phyloP scores from a whole-genome alignment of 2,113 vertebrate species.

The Oxyura jamaicensis region DNA sequence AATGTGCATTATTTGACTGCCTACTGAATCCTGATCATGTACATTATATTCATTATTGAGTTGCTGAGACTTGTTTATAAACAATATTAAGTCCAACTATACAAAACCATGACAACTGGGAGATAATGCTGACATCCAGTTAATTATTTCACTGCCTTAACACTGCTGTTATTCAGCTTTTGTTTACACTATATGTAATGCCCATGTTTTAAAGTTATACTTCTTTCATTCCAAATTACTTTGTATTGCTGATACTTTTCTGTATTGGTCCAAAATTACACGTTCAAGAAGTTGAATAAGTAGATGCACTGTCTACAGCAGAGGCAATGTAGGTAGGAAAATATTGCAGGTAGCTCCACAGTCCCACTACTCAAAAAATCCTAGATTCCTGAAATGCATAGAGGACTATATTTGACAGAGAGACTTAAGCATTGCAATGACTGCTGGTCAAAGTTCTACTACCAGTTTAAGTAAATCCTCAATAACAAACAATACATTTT shows the following conservation, averaged over 20 bases:
- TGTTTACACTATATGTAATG: neutral
- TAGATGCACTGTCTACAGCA: neutral
- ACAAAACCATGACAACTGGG: neutral
- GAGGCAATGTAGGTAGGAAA: neutral
- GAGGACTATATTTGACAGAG: neutral
- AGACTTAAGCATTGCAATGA: neutral
- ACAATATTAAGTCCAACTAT: neutral
- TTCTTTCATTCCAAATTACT: neutral
- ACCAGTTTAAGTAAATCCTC: neutral
- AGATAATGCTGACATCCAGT: neutral
- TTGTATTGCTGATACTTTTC: neutral
- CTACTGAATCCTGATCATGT: neutral
- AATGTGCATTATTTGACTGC: neutral
- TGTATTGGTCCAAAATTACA: neutral
- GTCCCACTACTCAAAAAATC: neutral
- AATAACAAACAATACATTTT: neutral
- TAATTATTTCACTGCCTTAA: neutral
- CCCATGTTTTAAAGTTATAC: neutral
- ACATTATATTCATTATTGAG: neutral
- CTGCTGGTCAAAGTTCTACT: neutral
- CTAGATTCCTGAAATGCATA: neutral
- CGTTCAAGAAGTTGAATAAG: neutral
- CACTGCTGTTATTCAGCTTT: neutral
- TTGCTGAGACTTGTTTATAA: neutral
- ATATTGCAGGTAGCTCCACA: neutral